Evolutionary conservation across 2,797 vertebrate genomes (phyloP).

Genomic region (Graptemys geographica): DNA sequence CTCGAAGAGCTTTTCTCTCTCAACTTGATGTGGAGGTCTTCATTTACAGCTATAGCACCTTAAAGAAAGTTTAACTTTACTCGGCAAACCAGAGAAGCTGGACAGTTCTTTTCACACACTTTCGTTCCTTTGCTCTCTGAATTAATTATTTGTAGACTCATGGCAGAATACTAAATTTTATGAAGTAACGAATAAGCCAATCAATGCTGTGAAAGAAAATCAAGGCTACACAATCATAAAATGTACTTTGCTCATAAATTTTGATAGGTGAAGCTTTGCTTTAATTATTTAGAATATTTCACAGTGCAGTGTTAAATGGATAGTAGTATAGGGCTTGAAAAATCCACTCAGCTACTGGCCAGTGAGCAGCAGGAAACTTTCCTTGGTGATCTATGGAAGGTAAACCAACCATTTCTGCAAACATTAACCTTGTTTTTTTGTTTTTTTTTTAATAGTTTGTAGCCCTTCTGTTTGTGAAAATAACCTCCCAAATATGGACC

Average conservation of each 20-base stretch:
- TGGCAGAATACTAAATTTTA: background rate
- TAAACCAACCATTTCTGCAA: background rate
- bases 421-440: background rate
- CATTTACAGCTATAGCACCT: background rate
- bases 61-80: background rate
- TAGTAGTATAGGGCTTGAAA: background rate
- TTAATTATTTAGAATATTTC: background rate
- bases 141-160: background rate
- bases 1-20: background rate
- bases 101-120: background rate
- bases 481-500: background rate
- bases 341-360: background rate
- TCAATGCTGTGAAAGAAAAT: background rate
- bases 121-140: constrained; percentile 15
- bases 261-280: background rate
- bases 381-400: background rate
- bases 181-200: background rate
- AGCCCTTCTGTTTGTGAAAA: background rate
- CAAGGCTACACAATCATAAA: background rate
- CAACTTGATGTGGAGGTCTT: background rate
- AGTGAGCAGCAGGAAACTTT: background rate
- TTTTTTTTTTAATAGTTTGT: background rate
- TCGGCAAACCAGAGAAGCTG: background rate
- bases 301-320: background rate
- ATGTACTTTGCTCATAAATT: background rate